Base-by-base conservation (phyloP, 2,888 invertebrate species). In the Hedychridium roseum region DNA sequence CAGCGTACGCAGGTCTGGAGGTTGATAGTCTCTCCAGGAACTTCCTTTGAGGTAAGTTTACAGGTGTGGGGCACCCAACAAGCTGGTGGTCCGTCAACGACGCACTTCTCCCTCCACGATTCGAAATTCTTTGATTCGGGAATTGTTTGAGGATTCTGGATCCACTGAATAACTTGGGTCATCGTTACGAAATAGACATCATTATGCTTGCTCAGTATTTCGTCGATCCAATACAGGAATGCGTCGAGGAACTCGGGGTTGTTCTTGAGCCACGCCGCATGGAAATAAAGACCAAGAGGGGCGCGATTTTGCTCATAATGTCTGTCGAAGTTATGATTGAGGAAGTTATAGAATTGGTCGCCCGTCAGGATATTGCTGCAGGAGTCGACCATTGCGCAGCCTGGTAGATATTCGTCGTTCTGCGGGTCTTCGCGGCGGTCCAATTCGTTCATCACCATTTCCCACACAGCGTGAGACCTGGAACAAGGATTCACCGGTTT, bases 131-230 rank as follows among this genome's bases (percentile, higher is more conserved):
- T 92, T 39, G 90, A 89, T 79, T 94, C 92, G 45, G 87, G 83
- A 63, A 91, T 76, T 9, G 93, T 93, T 51, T 91, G 85, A 34
- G 94, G 94, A 77, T 93, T 93, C 76, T 95, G 95, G 74, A 95
- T 92, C 95, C 95, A 95, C 76, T 94, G 94, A 66, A 95, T 94
- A 4, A 94, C 94, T 79, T 93, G 92, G n/a, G 94, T 94, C 94
- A 94, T 94, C 50, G 94, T 95, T 11, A 92, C 92, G 78, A 95
- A 95, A 81, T 92, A 95, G 6, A 94, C 94, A 74, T 95, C 95
- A 62, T 91, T 91, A 82, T 92, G 92, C 61, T 88, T 90, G 64
- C 86, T 82, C 26, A 92, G 81, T 50, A 92, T 85, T 80, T 95
- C 94, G 76, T 95, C 94, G 72, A 95, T 89, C 94, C 94, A 95